These are phyloP conservation scores for Otolemur garnettii DNA, from an alignment of 2,113 vertebrate species.

Conservation along the genomic window DNA sequence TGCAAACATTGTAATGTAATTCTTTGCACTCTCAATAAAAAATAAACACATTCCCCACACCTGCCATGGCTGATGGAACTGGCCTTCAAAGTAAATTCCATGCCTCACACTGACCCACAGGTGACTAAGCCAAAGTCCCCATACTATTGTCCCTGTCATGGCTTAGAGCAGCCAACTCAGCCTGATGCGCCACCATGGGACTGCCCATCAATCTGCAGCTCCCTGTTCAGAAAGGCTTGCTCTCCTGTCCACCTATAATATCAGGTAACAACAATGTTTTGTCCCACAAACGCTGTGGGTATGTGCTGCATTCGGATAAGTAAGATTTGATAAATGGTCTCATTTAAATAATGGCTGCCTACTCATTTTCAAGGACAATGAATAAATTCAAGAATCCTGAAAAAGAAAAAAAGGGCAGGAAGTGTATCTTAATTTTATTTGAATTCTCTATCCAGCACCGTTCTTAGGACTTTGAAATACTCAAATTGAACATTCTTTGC, in stretches of 20 bases:
- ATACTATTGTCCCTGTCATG: neutral
- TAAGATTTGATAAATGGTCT: neutral
- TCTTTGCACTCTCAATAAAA: too few relatives aligned
- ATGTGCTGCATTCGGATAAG: neutral
- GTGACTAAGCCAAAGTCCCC: neutral
- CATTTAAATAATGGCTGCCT: neutral
- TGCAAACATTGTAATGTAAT: too few relatives aligned
- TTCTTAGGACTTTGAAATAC: constrained; percentile 24
- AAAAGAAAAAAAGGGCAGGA: neutral
- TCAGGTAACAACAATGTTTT: neutral
- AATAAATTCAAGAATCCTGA: constrained; percentile 30
- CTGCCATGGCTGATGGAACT: neutral
- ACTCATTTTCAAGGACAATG: neutral
- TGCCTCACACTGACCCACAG: neutral
- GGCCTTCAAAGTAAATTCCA: neutral
- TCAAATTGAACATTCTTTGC: constrained; percentile 32
- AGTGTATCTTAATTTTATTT: neutral
- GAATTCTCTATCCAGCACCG: constrained; percentile 3
- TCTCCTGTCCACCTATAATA: neutral
- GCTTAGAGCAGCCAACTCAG: neutral
- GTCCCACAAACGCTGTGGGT: neutral
- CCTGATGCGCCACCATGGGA: too few relatives aligned
- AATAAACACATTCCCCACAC: neutral
- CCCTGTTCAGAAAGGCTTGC: neutral
- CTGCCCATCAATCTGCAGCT: neutral